Conservation (phyloP, 2,888 invertebrate genomes). For the Drosophila prostipennis region DNA sequence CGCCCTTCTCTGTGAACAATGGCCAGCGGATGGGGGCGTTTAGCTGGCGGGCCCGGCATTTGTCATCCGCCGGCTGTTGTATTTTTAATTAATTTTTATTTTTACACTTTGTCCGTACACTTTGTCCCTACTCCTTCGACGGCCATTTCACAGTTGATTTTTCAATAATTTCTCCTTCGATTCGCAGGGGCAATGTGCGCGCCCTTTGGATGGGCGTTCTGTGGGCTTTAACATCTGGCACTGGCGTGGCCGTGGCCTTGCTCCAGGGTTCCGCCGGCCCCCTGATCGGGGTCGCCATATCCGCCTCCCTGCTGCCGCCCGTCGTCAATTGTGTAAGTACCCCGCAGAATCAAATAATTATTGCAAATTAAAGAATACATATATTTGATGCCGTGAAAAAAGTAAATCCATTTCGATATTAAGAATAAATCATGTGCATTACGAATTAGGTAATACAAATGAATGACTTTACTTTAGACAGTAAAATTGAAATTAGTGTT, state of each 20-base stretch:
- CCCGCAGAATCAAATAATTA: not conserved
- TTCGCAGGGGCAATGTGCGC: conserved; percentile 88
- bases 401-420: too few species aligned
- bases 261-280: conserved; percentile 94
- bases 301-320: conserved; percentile 93
- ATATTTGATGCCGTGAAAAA: too few species aligned
- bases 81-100: conserved; percentile 67
- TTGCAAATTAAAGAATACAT: not conserved
- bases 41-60: conserved; percentile 41
- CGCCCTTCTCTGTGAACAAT: conserved; percentile 3
- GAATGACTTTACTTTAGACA: too few species aligned
- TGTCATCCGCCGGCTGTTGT: conserved; percentile 55
- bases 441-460: too few species aligned
- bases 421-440: too few species aligned
- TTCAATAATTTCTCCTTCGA: conserved; percentile 51
- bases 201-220: conserved; percentile 91
- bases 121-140: not conserved
- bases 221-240: conserved; percentile 90
- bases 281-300: conserved; percentile 95
- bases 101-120: conserved; percentile 3
- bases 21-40: conserved; percentile 31
- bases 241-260: conserved; percentile 93
- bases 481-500: too few species aligned
- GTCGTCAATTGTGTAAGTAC: conserved; percentile 92
- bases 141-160: conserved; percentile 42